A percentile compares a stretch with the other conserved stretches of the same genome.
Evolutionary conservation across 1,140 invertebrate genomes (phyloP).

Genomic region (Orchestia grillus): DNA sequence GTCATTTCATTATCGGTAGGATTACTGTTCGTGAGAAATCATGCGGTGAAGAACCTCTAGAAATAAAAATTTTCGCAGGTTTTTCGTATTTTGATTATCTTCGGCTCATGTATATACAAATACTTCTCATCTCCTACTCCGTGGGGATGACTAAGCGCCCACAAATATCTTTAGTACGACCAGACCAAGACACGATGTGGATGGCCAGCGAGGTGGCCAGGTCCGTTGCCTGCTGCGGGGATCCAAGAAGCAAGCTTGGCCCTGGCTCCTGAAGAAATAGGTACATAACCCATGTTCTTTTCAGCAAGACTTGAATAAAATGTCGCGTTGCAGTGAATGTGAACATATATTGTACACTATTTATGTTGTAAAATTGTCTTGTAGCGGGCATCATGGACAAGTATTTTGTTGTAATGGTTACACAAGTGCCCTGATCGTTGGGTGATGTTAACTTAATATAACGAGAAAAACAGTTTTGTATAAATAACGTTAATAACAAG

Average conservation of each 20-base stretch:
- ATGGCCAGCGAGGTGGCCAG: neutral
- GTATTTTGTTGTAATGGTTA: neutral
- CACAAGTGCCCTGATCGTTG: neutral
- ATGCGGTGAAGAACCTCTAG: neutral
- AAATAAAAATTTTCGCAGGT: neutral
- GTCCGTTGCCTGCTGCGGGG: neutral
- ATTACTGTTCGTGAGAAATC: neutral
- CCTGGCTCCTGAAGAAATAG: neutral
- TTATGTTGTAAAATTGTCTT: neutral
- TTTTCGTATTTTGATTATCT: neutral
- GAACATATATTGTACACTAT: neutral
- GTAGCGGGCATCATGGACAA: neutral
- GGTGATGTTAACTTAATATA: neutral
- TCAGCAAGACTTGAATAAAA: neutral
- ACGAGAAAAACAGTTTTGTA: neutral
- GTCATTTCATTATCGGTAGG: neutral
- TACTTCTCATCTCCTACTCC: neutral
- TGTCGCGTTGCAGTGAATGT: neutral
- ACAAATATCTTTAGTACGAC: neutral
- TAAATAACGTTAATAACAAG: no score
- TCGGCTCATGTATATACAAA: no score
- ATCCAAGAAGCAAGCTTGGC: neutral
- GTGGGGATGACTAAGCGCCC: neutral
- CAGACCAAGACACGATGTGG: neutral
- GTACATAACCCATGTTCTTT: neutral